Percentiles rank a stretch among this genome's conserved stretches.
phyloP scores from a whole-genome alignment of 2,113 vertebrate genomes.

The Periophthalmus modestus region DNA sequence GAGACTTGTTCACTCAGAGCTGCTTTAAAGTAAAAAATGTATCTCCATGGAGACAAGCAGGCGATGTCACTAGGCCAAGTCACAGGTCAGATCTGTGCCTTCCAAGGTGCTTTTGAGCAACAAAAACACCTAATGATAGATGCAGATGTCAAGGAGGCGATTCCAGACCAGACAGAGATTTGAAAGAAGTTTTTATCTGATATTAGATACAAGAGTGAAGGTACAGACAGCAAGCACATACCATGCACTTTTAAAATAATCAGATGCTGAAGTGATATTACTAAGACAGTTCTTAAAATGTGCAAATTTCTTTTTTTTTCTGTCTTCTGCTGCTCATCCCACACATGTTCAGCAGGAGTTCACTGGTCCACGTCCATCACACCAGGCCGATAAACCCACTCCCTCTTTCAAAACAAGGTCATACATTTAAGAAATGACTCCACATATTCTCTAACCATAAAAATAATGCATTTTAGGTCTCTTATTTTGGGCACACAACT shows the following conservation, averaged over 20 bases:
- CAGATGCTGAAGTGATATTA: not conserved
- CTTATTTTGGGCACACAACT: constrained; percentile 31
- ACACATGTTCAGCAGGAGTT: constrained; percentile 10
- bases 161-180: too few species aligned
- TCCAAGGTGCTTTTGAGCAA: too few species aligned
- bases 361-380: constrained; percentile 13
- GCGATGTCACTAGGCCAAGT: too few species aligned
- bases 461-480: constrained; percentile 23
- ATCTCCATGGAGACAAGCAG: too few species aligned
- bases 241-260: not conserved
- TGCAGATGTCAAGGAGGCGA: too few species aligned
- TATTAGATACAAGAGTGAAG: too few species aligned
- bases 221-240: too few species aligned
- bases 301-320: not conserved
- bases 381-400: constrained; percentile 20
- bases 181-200: too few species aligned
- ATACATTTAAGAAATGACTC: constrained; percentile 19
- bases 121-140: too few species aligned
- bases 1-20: too few species aligned
- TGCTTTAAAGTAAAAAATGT: too few species aligned
- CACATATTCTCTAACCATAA: constrained; percentile 28
- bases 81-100: too few species aligned
- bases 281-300: not conserved
- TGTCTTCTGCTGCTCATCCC: not conserved
- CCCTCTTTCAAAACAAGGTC: constrained; percentile 15